These are phyloP conservation scores for Lycaon pictus DNA, from an alignment of 2,113 vertebrate genomes.

Conservation along the genomic window DNA sequence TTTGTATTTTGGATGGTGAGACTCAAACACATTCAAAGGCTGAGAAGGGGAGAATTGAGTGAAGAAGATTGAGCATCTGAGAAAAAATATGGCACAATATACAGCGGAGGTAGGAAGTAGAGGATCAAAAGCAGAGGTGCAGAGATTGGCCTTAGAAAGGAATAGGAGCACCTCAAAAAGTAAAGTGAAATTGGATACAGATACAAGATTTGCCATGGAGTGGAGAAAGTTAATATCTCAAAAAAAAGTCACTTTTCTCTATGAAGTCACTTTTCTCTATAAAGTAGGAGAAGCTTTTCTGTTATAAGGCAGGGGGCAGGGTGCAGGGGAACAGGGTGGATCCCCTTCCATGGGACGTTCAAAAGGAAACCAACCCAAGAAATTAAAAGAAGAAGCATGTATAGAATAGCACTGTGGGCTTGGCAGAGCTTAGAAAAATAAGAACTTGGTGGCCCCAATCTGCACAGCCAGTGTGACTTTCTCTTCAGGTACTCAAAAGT, in stretches of 20 bases:
- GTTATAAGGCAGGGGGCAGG: background rate
- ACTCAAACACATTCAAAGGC: background rate
- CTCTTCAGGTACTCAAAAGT: background rate
- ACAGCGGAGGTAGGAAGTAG: background rate
- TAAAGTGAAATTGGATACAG: background rate
- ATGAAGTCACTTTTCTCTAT: background rate
- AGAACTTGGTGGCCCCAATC: background rate
- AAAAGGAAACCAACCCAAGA: background rate
- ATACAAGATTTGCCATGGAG: background rate
- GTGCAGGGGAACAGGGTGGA: background rate
- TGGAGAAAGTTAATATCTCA: background rate
- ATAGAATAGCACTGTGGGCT: background rate
- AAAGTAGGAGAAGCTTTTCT: conserved; percentile 17
- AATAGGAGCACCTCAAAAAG: background rate
- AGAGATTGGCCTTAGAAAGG: background rate
- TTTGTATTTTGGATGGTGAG: conserved; percentile 39
- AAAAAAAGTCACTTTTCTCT: background rate
- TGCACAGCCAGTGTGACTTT: background rate
- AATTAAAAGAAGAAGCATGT: background rate
- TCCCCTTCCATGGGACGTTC: background rate
- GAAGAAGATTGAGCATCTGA: background rate
- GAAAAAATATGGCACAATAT: conserved; percentile 1
- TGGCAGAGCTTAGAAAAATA: conserved; percentile 20
- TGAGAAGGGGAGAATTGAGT: background rate
- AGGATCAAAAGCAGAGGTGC: background rate